Evolutionary conservation across 2,888 invertebrate genomes (phyloP), one percentile per base, ranked within the genome.

Genomic region (Lasioglossum vierecki): DNA sequence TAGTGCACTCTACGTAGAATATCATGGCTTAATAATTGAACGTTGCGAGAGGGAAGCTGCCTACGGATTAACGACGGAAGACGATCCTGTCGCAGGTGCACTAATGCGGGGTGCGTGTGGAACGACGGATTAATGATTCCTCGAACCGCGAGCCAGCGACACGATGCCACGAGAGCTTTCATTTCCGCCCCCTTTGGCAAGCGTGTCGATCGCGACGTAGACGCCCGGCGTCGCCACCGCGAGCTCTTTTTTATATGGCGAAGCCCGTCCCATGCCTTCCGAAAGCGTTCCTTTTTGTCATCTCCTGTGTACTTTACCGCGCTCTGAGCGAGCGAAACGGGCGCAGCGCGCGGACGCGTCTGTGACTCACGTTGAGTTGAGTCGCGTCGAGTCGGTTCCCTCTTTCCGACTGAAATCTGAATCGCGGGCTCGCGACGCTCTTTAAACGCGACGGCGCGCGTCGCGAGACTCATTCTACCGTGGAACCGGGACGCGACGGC

Each of bases 141-240:
- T 39, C 22, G 39, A 35, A 68, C 68, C 39, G n/a, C 22, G 39
- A 68, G 35, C 41, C 60, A 9, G 30, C 71, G n/a, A 35, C 79
- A 46, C 44, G 49, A 44, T 30, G 70, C 22, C 41, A 41, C 39
- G 68, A 75, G 57, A 77, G 78, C 84, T 76, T 74, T 83, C 80
- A 84, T 83, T 88, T 86, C 79, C 75, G 82, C 82, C 79, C 86
- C 68, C 84, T 88, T 88, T 88, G 85, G 81, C 71, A 87, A 83
- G 63, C 83, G 77, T 81, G 84, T 85, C 84, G 86, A 80, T 82
- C 76, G 79, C 83, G 77, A 75, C 78, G 78, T 68, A 68, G 81
- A 70, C 77, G 76, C 53, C 30, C 49, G 15, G 39, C 77, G 57
- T 70, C 26, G 41, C 30, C n/a, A 71, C n/a, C 44, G 71, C 46